Percentiles rank a stretch among this genome's conserved stretches.
Evolutionary conservation across 2,888 invertebrate genomes (phyloP).

Genomic region (Lathronympha strigana): DNA sequence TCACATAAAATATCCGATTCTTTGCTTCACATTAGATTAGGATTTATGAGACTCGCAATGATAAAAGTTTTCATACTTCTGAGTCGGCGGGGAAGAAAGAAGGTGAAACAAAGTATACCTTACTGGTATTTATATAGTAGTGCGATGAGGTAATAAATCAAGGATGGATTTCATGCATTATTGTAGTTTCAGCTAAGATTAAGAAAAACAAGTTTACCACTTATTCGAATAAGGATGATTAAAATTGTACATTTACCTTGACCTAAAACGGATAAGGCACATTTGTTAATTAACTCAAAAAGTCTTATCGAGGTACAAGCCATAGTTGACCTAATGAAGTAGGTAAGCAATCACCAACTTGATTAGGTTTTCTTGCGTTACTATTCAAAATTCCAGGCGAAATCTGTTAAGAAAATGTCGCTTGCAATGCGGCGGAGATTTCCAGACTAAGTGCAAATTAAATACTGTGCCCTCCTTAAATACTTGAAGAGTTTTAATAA

Average conservation of each 20-base stretch:
- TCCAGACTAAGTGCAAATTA: constrained; percentile 50
- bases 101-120: neutral
- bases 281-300: constrained; percentile 19
- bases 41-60: constrained; percentile 28
- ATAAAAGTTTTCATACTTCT: constrained; percentile 31
- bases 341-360: neutral
- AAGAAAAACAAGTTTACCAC: neutral
- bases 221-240: neutral
- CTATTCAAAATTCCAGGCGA: constrained; percentile 2
- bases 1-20: constrained; percentile 33
- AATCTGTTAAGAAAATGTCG: constrained; percentile 46
- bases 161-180: no score
- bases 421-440: constrained; percentile 46
- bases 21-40: constrained; percentile 35
- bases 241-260: constrained; percentile 1
- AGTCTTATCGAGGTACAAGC: constrained; percentile 19
- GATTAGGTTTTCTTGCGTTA: constrained; percentile 22
- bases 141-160: neutral
- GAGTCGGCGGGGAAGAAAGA: neutral
- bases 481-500: constrained; percentile 43
- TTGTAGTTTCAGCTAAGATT: neutral
- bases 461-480: constrained; percentile 49
- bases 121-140: neutral
- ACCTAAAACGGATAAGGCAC: constrained; percentile 13
- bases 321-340: neutral